Percentiles rank a stretch among this genome's conserved stretches.
Evolutionary conservation across 1,140 invertebrate species (phyloP).

Genomic region (Caenorhabditis remanei): DNA sequence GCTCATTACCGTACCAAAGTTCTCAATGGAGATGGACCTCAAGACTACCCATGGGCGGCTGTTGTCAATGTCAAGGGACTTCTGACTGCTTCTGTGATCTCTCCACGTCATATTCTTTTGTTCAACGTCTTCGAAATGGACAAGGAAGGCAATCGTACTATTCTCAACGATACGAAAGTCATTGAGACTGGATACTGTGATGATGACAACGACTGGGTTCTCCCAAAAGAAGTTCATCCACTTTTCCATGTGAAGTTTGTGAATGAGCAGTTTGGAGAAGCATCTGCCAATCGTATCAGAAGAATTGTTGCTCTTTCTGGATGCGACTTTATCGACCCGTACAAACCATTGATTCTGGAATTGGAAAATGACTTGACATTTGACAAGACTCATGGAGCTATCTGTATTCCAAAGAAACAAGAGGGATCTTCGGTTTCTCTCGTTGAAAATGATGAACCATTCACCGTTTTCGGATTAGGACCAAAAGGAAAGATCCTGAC

Average conservation of each 20-base stretch:
- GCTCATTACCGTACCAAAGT: neutral
- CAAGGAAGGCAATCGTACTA: too few species aligned
- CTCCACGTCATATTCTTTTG: constrained; percentile 4
- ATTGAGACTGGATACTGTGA: neutral
- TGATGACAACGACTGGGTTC: neutral
- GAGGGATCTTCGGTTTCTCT: neutral
- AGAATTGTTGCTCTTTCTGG: neutral
- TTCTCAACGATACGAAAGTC: neutral
- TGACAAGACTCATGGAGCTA: neutral
- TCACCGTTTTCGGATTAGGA: constrained; percentile 28
- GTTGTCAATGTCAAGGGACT: constrained; percentile 1
- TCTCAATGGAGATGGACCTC: neutral
- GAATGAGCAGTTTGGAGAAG: neutral
- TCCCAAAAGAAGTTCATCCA: neutral
- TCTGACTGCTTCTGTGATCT: neutral
- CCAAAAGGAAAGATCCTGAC: neutral
- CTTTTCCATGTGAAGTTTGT: neutral
- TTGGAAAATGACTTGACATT: neutral
- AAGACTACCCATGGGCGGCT: neutral
- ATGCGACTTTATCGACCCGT: neutral
- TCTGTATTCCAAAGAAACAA: neutral
- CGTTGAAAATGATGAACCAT: neutral
- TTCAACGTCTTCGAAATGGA: constrained; percentile 10
- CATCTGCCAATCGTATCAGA: neutral
- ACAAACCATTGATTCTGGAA: constrained; percentile 41